Base-by-base conservation (phyloP, 2,888 invertebrate species). In the Therioaphis trifolii region DNA sequence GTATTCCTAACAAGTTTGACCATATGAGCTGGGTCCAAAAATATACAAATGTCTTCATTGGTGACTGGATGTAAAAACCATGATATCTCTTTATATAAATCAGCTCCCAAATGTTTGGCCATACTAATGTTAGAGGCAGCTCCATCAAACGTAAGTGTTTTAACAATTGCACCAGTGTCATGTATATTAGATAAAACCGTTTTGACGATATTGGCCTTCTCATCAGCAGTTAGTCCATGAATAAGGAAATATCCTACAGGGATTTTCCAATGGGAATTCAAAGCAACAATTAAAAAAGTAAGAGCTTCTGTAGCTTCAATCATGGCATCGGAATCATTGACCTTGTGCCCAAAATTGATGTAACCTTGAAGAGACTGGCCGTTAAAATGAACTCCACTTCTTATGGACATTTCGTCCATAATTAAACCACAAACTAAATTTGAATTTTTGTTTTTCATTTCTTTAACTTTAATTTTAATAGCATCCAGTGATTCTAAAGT, bases 261-360 rank as follows among this genome's bases (percentile, higher is more conserved):
- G 46, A 46, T 46, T 46, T 46, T 46, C 46, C n/a, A n/a, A n/a
- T n/a, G n/a, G n/a, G n/a, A n/a, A n/a, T n/a, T n/a, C n/a, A n/a
- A n/a, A n/a, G n/a, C 63, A 15, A 84, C 68, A 24, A 85, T 35
- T 68, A 85, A 49, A 27, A 85, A 84, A 4, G 74, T 55, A 14
- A 85, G 58, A 43, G 43, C 66, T 29, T 85, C 85, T 75, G 29
- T 58, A 43, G 75, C 75, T 29, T 35, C n/a, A 68, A 12, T 43
- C 46, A 46, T 46, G 46, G 21, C 21, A 40, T 68, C 68, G 5
- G 18, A 29, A 40, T 68, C 40, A 68, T 68, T 21, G 5, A 21
- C 4, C 40, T 40, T 68, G 21, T 40, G 40, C 15, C 68, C 40
- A 40, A 43, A 40, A 40, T 40, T 68, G 15, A 68, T 40, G 4